A percentile compares a stretch with the other conserved stretches of the same genome.
Conservation (phyloP, 2,888 invertebrate genomes). For the Microctonus brassicae region DNA sequence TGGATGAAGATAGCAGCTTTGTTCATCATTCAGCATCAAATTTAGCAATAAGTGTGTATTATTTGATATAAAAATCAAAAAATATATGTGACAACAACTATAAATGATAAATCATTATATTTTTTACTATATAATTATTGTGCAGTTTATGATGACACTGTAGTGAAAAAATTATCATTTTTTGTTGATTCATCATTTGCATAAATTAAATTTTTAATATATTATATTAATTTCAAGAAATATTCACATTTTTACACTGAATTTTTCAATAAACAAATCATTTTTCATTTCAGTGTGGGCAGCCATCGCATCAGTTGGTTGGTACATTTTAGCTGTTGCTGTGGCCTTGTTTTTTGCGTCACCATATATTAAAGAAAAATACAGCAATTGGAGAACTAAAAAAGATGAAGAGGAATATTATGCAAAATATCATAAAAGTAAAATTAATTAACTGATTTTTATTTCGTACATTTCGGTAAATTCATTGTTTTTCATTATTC, state of each 20-base stretch:
- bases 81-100: no score
- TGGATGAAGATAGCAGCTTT: background rate
- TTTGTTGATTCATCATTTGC: background rate
- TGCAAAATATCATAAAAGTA: conserved; percentile 71
- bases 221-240: no score
- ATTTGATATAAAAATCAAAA: no score
- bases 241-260: no score
- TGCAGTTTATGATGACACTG: background rate
- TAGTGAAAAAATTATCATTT: background rate
- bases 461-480: background rate
- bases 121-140: no score
- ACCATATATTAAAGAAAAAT: conserved; percentile 61
- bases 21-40: background rate
- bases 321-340: conserved; percentile 64
- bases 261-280: background rate
- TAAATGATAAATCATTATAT: no score
- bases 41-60: background rate
- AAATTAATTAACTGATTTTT: no score
- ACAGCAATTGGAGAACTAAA: conserved; percentile 60
- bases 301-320: conserved; percentile 61
- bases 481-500: conserved; percentile 22
- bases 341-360: conserved; percentile 61
- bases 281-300: conserved; percentile 52
- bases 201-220: background rate
- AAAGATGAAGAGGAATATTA: conserved; percentile 66